Conservation (phyloP, 1,140 invertebrate species). For the Drosophila rufa region DNA sequence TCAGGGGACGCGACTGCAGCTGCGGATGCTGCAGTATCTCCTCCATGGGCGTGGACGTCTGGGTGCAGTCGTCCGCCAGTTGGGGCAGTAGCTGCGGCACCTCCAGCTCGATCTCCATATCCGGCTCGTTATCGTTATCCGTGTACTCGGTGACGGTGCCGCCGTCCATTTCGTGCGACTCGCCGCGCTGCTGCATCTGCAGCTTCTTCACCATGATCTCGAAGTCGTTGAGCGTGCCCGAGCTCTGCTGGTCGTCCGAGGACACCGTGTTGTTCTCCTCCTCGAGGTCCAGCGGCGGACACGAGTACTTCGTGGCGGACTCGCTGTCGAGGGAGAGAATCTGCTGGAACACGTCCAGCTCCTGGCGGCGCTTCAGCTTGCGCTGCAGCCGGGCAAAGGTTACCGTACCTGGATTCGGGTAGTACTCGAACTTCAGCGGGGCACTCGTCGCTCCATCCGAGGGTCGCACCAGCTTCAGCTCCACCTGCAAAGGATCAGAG, state of each 20-base stretch:
- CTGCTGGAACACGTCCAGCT: constrained; percentile 86
- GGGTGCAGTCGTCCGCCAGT: constrained; percentile 70
- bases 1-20: constrained; percentile 56
- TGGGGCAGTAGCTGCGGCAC: constrained; percentile 70
- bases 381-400: constrained; percentile 90
- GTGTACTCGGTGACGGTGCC: constrained; percentile 68
- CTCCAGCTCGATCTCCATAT: constrained; percentile 78
- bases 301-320: constrained; percentile 80
- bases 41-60: constrained; percentile 80
- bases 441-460: constrained; percentile 94
- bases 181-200: constrained; percentile 52
- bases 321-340: constrained; percentile 81
- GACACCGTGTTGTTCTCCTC: constrained; percentile 75
- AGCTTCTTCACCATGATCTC: constrained; percentile 67
- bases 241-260: constrained; percentile 79
- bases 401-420: constrained; percentile 92
- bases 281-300: constrained; percentile 66
- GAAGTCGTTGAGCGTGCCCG: constrained; percentile 75
- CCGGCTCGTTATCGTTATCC: constrained; percentile 68
- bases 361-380: constrained; percentile 88
- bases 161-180: constrained; percentile 60
- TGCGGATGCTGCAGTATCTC: constrained; percentile 73
- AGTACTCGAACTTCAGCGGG: constrained; percentile 90
- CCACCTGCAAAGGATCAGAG: constrained; percentile 86
- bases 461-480: constrained; percentile 92